phyloP scores from a whole-genome alignment of 1,140 invertebrate species.

The Antheraea pernyi region DNA sequence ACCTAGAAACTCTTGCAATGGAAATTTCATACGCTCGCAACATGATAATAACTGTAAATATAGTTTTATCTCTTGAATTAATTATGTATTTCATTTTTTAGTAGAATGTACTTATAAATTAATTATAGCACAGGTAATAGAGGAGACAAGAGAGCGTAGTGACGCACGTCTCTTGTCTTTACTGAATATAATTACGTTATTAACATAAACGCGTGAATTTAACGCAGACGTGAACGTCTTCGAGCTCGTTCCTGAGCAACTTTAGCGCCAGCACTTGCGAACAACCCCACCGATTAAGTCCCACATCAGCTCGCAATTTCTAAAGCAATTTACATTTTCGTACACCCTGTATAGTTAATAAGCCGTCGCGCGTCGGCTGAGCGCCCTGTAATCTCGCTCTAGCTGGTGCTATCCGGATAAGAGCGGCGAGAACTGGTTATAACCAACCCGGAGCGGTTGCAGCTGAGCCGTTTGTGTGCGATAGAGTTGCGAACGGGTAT shows the following conservation, averaged over 20 bases:
- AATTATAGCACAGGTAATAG: too few species aligned
- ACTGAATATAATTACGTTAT: background rate
- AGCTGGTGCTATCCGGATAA: background rate
- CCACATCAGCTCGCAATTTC: background rate
- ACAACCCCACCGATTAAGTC: background rate
- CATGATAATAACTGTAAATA: too few species aligned
- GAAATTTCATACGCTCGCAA: too few species aligned
- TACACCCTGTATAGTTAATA: background rate
- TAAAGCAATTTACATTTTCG: slow-evolving; percentile 3
- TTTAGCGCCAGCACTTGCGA: background rate
- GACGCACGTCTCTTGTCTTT: too few species aligned
- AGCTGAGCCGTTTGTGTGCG: background rate
- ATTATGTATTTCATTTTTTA: too few species aligned
- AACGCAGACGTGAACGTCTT: background rate
- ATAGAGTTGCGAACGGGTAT: background rate
- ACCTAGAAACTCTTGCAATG: too few species aligned
- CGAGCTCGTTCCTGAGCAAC: background rate
- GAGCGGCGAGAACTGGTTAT: background rate
- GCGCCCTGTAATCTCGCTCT: background rate
- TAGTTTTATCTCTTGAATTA: too few species aligned
- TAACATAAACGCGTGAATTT: background rate
- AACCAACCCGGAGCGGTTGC: background rate
- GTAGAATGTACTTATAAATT: too few species aligned
- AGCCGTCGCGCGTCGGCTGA: background rate
- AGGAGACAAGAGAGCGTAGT: too few species aligned